Evolutionary conservation across 2,797 vertebrate species (phyloP).

Genomic region (Diglossa cyanea): DNA sequence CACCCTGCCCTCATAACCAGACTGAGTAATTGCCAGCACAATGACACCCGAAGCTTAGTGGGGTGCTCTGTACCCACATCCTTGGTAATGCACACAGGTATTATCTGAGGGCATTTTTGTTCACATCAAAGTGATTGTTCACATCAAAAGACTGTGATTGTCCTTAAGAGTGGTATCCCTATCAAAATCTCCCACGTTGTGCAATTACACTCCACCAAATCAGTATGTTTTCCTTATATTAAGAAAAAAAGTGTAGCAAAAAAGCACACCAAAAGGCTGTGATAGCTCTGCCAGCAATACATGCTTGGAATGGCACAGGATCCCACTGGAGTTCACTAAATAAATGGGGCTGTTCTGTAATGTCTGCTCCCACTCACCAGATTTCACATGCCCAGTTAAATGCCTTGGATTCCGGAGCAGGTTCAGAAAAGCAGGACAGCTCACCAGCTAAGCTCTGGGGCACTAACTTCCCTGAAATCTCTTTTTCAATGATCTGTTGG

Average conservation of each 20-base stretch:
- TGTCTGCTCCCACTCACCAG: neutral
- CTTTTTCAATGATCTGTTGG: neutral
- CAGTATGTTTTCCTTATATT: neutral
- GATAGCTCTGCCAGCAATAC: neutral
- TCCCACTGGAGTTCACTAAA: neutral
- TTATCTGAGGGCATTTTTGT: neutral
- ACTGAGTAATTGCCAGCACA: neutral
- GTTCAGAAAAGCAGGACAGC: neutral
- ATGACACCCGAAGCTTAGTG: neutral
- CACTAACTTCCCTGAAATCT: neutral
- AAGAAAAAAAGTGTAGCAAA: neutral
- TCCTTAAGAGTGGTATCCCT: neutral
- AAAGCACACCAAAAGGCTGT: neutral
- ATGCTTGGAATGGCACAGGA: neutral
- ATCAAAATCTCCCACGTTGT: accelerated
- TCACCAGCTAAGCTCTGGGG: neutral
- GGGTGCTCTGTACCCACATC: neutral
- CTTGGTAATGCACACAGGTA: neutral
- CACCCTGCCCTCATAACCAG: neutral
- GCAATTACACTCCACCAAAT: neutral
- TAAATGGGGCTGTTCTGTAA: neutral
- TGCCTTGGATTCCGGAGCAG: neutral
- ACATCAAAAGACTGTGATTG: neutral
- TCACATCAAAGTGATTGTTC: neutral
- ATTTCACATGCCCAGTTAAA: neutral